Evolutionary conservation across 2,797 vertebrate species (phyloP).

Genomic region (Vespertilio murinus): DNA sequence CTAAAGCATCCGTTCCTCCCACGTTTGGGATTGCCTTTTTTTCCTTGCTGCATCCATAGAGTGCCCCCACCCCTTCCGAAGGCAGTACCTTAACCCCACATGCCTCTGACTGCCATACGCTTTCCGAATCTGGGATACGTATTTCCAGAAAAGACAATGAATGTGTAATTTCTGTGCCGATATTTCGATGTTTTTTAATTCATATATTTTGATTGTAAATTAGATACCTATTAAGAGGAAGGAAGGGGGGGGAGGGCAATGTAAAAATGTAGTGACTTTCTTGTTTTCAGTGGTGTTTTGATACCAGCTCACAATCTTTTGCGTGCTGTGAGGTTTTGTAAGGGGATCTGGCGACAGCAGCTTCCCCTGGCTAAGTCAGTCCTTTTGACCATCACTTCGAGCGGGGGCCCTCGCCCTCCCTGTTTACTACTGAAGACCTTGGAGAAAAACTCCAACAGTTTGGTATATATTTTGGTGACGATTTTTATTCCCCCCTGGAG

Average conservation of each 20-base stretch:
- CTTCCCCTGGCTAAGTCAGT: conserved; percentile 44
- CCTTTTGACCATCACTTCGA: not conserved
- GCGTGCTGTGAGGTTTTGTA: conserved; percentile 68
- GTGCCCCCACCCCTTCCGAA: conserved; percentile 35
- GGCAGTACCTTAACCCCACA: conserved; percentile 76
- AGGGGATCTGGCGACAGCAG: conserved; percentile 67
- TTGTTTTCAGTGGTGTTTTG: conserved; percentile 71
- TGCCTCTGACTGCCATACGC: conserved; percentile 70
- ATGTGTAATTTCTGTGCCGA: conserved; percentile 84
- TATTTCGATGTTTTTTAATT: conserved; percentile 80
- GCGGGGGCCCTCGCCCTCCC: conserved; percentile 55
- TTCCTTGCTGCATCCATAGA: conserved; percentile 44
- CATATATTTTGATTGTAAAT: conserved; percentile 80
- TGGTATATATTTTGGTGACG: conserved; percentile 35
- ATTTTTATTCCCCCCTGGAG: conserved; percentile 49
- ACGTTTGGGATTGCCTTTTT: conserved; percentile 64
- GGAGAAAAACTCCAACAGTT: conserved; percentile 43
- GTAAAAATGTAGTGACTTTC: conserved; percentile 72
- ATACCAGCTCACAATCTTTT: conserved; percentile 63
- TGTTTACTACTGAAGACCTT: conserved; percentile 72
- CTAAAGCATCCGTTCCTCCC: conserved; percentile 76
- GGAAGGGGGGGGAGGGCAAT: conserved; percentile 74
- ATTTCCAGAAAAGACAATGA: conserved; percentile 84
- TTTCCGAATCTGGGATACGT: conserved; percentile 71
- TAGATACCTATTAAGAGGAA: conserved; percentile 76